Base-by-base conservation (phyloP, 2,113 vertebrate genomes). In the Penelope pileata region DNA sequence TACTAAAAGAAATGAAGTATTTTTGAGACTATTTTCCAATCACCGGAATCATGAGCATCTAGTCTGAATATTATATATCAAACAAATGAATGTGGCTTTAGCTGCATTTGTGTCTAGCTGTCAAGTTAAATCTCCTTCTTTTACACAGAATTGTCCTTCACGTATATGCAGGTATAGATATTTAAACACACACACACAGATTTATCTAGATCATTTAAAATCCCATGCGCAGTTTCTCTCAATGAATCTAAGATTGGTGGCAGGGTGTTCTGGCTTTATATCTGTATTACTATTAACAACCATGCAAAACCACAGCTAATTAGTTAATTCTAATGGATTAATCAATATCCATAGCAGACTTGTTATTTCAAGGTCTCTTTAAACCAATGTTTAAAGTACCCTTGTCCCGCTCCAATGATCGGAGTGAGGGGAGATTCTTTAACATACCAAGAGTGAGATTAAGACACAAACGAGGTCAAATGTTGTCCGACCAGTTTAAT, bases 21-120 rank as follows among this genome's bases (percentile, higher is more conserved):
- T 96, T 88, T 96, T 94, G 88, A 93, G 93, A 93, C 95, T 91
- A 36, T 67, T 94, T 97, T 1, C 1, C 38, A 68, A 56, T 73
- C 43, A 58, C 42, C 73, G 40, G 15, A 82, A 82, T 88, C n/a
- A 0, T 56, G 80, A 86, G 12, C n/a, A 83, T 88, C 30, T 21
- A 51, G 59, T 86, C 27, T 83, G 73, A 93, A 74, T 85, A 93
- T 66, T 90, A 43, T 58, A 70, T 43, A 83, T 83, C 45, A 87
- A 90, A 83, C 4, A 87, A 53, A 79, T 38, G 30, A 73, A 17
- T 19, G 2, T 73, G 85, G 94, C 85, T 91, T 94, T 69, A 91
- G 34, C 34, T 83, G 23, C 14, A 30, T 85, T 86, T 85, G 5
- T 70, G 32, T 72, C 48, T 68, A 59, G 10, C 40, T 70, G 34